Percentiles rank a stretch among this genome's conserved stretches.
phyloP scores from a whole-genome alignment of 1,140 invertebrate species.

The Nasonia giraulti region DNA sequence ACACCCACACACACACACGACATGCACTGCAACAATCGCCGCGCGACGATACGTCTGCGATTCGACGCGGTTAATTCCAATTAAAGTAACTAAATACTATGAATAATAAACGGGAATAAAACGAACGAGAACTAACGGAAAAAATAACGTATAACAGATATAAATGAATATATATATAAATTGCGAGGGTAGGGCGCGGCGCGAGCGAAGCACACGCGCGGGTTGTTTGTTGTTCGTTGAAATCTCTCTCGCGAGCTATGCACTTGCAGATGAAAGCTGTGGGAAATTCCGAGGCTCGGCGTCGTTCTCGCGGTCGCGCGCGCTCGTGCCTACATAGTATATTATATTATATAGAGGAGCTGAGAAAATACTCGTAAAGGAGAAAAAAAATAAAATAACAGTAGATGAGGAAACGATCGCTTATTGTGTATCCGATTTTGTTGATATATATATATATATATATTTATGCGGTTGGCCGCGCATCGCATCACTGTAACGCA shows the following conservation, averaged over 20 bases:
- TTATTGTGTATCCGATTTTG: conserved; percentile 32
- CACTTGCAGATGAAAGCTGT: background rate
- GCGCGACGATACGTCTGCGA: no score
- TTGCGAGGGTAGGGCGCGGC: background rate
- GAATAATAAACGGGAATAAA: background rate
- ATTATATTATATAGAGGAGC: background rate
- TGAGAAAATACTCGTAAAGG: conserved; percentile 3
- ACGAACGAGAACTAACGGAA: background rate
- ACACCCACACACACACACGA: no score
- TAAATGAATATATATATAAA: no score
- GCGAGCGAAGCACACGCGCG: background rate
- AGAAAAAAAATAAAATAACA: background rate
- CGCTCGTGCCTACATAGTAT: background rate
- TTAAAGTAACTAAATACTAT: background rate
- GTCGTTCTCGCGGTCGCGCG: background rate
- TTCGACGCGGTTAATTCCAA: background rate
- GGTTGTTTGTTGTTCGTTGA: background rate
- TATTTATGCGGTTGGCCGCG: no score
- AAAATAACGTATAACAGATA: background rate
- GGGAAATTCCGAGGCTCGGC: no score
- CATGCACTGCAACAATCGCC: no score
- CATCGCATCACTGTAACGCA: background rate
- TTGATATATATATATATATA: background rate
- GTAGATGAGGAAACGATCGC: conserved; percentile 13
- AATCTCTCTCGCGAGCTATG: background rate